Conservation (phyloP, 1,140 invertebrate species). For the Cherax quadricarinatus region DNA sequence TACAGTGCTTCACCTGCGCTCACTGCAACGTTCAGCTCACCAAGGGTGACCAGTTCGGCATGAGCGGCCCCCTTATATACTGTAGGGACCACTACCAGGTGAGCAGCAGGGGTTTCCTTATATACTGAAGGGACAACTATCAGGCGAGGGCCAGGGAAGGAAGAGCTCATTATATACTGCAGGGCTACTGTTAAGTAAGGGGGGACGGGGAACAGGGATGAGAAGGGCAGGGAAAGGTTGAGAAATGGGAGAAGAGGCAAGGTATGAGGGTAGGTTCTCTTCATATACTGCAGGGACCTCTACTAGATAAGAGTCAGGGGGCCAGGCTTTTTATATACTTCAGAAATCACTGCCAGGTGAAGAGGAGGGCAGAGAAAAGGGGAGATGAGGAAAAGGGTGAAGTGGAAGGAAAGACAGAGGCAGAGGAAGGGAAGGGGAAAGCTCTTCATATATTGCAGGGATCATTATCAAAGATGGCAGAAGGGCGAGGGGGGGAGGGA, state of each 20-base stretch:
- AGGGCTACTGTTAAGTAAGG: not conserved
- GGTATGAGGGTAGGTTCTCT: too few relatives aligned
- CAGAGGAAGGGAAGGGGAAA: too few relatives aligned
- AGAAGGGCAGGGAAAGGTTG: not conserved
- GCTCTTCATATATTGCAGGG: too few relatives aligned
- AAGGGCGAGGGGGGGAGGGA: too few relatives aligned
- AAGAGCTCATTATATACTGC: too few relatives aligned
- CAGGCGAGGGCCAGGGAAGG: slow-evolving; percentile 40
- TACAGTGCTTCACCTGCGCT: slow-evolving; percentile 93
- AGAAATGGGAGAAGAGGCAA: not conserved
- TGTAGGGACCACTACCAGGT: slow-evolving; percentile 73
- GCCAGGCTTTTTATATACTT: too few relatives aligned
- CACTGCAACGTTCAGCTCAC: slow-evolving; percentile 84
- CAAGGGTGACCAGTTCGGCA: slow-evolving; percentile 91
- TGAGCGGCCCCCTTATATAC: slow-evolving; percentile 76
- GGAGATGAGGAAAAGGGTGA: too few relatives aligned
- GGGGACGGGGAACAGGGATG: not conserved
- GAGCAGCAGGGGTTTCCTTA: not conserved
- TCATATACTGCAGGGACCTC: too few relatives aligned
- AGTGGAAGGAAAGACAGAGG: not conserved
- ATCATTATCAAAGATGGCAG: too few relatives aligned
- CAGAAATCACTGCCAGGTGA: too few relatives aligned
- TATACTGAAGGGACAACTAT: slow-evolving; percentile 67
- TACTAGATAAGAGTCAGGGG: too few relatives aligned
- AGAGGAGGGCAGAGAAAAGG: too few relatives aligned